These are phyloP conservation scores for Eulemur macaco DNA, from an alignment of 2,113 vertebrate genomes.

Conservation along the genomic window DNA sequence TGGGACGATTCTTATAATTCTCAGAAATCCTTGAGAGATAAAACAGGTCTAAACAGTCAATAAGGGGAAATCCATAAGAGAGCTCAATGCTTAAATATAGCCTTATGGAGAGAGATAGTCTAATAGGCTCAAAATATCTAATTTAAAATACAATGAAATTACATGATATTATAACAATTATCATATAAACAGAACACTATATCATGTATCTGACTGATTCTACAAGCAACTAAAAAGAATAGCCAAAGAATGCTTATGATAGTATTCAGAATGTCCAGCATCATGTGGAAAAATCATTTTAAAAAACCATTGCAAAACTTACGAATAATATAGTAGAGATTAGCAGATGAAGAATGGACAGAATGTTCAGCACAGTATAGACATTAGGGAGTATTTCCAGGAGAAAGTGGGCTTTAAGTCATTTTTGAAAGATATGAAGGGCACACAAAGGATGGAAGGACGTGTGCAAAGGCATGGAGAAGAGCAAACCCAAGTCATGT, in stretches of 20 bases:
- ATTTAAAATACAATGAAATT: background rate
- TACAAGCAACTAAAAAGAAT: background rate
- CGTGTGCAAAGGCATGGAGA: background rate
- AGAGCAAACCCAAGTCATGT: background rate
- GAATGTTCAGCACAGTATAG: background rate
- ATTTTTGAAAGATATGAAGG: background rate
- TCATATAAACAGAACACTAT: background rate
- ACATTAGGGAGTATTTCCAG: background rate
- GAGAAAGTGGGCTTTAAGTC: background rate
- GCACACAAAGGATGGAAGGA: background rate
- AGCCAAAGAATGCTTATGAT: background rate
- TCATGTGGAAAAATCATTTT: background rate
- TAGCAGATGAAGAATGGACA: background rate
- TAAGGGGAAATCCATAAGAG: background rate
- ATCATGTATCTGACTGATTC: background rate
- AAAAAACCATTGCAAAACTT: background rate
- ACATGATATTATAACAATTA: background rate
- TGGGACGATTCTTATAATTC: background rate
- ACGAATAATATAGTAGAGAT: background rate
- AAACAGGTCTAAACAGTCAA: background rate
- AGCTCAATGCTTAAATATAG: background rate
- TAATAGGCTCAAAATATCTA: background rate
- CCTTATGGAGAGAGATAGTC: background rate
- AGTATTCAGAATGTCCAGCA: background rate
- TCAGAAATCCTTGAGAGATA: background rate